Evolutionary conservation across 1,140 invertebrate genomes (phyloP).

Genomic region (Leptinotarsa undecemlineata): DNA sequence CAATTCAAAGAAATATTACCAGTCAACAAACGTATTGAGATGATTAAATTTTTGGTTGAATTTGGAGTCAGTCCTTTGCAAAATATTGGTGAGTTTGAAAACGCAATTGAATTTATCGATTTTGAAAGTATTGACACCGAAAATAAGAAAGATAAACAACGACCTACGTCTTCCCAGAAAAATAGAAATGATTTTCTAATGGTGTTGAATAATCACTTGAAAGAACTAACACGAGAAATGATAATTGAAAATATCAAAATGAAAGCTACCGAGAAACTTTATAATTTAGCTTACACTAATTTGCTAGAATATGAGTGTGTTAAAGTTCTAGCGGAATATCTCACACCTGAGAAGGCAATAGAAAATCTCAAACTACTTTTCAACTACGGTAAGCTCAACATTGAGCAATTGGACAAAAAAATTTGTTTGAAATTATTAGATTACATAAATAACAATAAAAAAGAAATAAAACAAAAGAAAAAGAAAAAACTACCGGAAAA

Average conservation of each 20-base stretch:
- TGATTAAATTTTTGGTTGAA: constrained; percentile 38
- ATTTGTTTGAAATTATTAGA: constrained; percentile 29
- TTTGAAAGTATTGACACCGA: constrained; percentile 20
- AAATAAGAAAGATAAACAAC: constrained; percentile 28
- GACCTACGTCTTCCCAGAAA: neutral
- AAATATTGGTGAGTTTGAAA: constrained; percentile 34
- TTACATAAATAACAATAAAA: constrained; percentile 30
- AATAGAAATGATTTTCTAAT: constrained; percentile 21
- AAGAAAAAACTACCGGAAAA: neutral
- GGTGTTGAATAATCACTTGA: constrained; percentile 31
- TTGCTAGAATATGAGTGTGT: constrained; percentile 31
- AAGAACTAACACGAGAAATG: constrained; percentile 25
- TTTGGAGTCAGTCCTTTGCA: constrained; percentile 44
- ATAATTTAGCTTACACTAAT: constrained; percentile 31
- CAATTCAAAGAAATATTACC: constrained; percentile 40
- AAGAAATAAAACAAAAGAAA: constrained; percentile 20
- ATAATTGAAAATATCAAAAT: constrained; percentile 39
- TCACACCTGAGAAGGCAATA: constrained; percentile 32
- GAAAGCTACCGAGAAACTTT: constrained; percentile 33
- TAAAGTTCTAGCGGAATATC: constrained; percentile 33
- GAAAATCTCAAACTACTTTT: constrained; percentile 37
- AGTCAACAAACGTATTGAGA: constrained; percentile 32
- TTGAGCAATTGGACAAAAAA: constrained; percentile 18
- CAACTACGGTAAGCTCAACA: constrained; percentile 26
- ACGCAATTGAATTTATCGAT: constrained; percentile 38